Evolutionary conservation across 2,113 vertebrate genomes (phyloP).

Genomic region (Trogon surrucura): DNA sequence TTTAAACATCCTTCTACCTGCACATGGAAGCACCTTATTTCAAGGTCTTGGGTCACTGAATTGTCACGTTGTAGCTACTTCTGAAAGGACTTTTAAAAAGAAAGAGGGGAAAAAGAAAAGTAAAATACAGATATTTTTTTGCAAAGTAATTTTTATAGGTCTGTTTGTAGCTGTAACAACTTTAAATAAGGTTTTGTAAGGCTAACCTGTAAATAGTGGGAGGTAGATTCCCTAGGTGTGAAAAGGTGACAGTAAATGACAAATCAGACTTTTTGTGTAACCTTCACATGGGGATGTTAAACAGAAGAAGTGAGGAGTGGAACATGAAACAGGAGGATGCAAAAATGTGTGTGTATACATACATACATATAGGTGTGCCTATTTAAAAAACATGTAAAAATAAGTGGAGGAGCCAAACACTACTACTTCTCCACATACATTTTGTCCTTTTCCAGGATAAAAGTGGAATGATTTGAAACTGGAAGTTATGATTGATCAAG

Average conservation of each 20-base stretch:
- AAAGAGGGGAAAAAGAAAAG: not conserved
- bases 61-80: constrained; percentile 28
- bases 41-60: constrained; percentile 58
- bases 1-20: constrained; percentile 80
- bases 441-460: too few species aligned
- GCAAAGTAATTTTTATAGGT: not conserved
- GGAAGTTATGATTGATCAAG: not conserved
- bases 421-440: too few species aligned
- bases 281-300: not conserved
- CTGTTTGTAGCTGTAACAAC: not conserved
- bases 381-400: not conserved
- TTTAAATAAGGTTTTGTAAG: not conserved
- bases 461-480: not conserved
- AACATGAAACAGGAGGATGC: not conserved
- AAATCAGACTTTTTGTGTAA: not conserved
- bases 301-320: not conserved
- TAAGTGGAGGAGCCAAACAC: not conserved
- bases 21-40: constrained; percentile 59
- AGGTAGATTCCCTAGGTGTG: not conserved
- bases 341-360: not conserved
- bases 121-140: not conserved
- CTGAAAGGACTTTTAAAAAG: not conserved
- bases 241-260: not conserved
- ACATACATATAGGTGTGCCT: not conserved
- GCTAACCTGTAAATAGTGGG: not conserved